Evolutionary conservation across 53 echinoderm and acorn worm species (phyloP).

Genomic region (Patiria pectinifera): DNA sequence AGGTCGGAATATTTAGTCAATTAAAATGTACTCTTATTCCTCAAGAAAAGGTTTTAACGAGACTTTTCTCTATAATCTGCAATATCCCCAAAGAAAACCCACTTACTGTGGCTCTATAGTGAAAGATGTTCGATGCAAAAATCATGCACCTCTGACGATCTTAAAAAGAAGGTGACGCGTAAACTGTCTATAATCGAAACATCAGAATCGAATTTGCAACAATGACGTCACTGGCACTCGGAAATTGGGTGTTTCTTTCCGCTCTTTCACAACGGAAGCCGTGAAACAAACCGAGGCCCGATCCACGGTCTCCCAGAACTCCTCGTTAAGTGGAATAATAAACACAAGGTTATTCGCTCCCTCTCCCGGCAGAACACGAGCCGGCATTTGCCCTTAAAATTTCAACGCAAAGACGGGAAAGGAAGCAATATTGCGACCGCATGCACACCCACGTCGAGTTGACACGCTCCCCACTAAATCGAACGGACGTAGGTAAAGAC

Average conservation of each 20-base stretch:
- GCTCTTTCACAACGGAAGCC: neutral
- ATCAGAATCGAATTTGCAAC: neutral
- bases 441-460: slow-evolving; percentile 40
- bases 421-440: neutral
- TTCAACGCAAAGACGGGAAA: neutral
- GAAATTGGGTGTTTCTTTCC: neutral
- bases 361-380: neutral
- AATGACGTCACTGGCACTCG: neutral
- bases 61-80: too few relatives aligned
- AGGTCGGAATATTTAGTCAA: too few relatives aligned
- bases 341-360: slow-evolving; percentile 1
- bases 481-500: neutral
- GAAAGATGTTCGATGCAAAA: too few relatives aligned
- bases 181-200: too few relatives aligned
- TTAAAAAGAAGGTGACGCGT: too few relatives aligned
- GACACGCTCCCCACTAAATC: slow-evolving; percentile 20
- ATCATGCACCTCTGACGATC: too few relatives aligned
- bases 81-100: too few relatives aligned
- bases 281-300: neutral
- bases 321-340: neutral
- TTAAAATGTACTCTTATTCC: too few relatives aligned
- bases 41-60: too few relatives aligned
- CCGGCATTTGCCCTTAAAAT: slow-evolving; percentile 1
- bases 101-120: too few relatives aligned
- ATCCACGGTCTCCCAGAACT: neutral